These are phyloP conservation scores for Acleris holmiana DNA, from an alignment of 2,888 invertebrate genomes.

Conservation along the genomic window DNA sequence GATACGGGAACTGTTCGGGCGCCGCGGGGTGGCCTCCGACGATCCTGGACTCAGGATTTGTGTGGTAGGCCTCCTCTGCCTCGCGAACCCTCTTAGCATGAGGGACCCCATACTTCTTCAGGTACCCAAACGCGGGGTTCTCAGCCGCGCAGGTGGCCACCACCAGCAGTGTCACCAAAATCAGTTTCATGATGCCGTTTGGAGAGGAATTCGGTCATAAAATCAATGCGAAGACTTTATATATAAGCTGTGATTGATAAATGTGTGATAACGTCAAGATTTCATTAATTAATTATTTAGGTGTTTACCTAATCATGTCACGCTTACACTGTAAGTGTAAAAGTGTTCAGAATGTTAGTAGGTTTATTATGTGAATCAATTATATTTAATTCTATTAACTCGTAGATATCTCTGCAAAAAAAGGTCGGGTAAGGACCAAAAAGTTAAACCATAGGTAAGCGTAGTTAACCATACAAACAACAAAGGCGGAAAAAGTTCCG, in stretches of 20 bases:
- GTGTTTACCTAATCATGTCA: background rate
- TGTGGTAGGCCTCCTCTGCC: constrained; percentile 49
- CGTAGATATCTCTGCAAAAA: no score
- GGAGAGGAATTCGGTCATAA: background rate
- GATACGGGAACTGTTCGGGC: constrained; percentile 53
- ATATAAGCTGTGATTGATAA: constrained; percentile 14
- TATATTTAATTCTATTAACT: no score
- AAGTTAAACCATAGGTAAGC: no score
- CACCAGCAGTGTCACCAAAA: constrained; percentile 43
- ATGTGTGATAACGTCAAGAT: constrained; percentile 28
- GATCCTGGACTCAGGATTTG: constrained; percentile 45
- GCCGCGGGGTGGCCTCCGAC: constrained; percentile 52
- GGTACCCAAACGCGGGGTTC: constrained; percentile 53
- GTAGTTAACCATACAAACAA: no score
- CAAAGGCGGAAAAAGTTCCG: no score
- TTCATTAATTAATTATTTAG: constrained; percentile 27
- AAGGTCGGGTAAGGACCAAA: no score
- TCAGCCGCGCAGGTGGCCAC: constrained; percentile 45
- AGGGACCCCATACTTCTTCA: constrained; percentile 56
- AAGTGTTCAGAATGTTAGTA: no score
- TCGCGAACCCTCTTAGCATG: constrained; percentile 52
- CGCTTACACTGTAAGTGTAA: background rate
- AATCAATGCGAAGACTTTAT: background rate
- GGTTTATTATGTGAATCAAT: no score
- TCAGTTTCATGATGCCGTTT: constrained; percentile 39